Conservation (phyloP, 53 echinoderm and acorn worm genomes). For the Temnopleurus reevesii region DNA sequence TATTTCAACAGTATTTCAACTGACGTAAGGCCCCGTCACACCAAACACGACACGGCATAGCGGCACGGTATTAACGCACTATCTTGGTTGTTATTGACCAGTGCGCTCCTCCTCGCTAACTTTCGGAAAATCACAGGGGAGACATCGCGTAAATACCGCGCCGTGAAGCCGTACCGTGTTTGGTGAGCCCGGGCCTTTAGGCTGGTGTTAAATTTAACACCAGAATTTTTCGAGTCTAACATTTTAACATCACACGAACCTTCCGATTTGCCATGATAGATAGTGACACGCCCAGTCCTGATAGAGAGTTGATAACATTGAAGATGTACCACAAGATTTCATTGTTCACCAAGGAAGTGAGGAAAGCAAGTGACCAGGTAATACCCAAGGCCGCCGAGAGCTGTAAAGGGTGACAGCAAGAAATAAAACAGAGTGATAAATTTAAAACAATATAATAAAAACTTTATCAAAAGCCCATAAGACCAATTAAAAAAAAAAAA, state of each 20-base stretch:
- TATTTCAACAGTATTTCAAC: too few relatives aligned
- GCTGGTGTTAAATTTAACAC: too few relatives aligned
- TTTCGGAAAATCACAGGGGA: too few relatives aligned
- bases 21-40: too few relatives aligned
- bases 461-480: neutral
- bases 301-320: slow-evolving; percentile 63
- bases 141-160: too few relatives aligned
- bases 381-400: slow-evolving; percentile 64
- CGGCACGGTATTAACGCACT: too few relatives aligned
- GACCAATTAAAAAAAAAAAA: neutral
- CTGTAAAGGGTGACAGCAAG: slow-evolving; percentile 20
- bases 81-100: too few relatives aligned
- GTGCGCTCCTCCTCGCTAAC: too few relatives aligned
- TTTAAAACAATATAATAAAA: neutral
- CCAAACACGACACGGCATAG: too few relatives aligned
- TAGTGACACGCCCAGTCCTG: slow-evolving; percentile 48
- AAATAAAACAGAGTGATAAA: neutral
- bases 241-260: neutral
- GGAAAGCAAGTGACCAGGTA: slow-evolving; percentile 65
- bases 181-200: too few relatives aligned
- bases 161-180: too few relatives aligned
- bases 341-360: slow-evolving; percentile 48
- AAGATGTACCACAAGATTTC: slow-evolving; percentile 66
- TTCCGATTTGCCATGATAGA: neutral
- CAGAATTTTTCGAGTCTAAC: neutral